Evolutionary conservation across 2,113 vertebrate species (phyloP).

Genomic region (Atrichornis clamosus): DNA sequence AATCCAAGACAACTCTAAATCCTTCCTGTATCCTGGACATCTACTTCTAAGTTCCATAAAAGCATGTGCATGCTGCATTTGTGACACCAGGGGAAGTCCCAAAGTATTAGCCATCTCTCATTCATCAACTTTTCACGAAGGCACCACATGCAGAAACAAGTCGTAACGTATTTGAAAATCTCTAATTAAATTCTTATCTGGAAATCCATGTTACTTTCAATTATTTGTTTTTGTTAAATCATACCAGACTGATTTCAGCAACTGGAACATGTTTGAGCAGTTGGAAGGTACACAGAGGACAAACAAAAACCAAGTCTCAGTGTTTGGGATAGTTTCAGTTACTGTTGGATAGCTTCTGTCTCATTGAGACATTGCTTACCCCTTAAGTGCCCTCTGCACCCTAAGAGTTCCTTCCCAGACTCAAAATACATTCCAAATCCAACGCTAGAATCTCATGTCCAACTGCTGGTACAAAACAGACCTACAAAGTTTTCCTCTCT

Average conservation of each 20-base stretch:
- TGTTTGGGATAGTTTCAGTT: neutral
- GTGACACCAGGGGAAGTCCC: neutral
- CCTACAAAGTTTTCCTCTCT: neutral
- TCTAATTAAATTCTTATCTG: neutral
- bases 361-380: neutral
- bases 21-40: conserved; percentile 32
- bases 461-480: neutral
- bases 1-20: neutral
- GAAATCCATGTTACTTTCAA: neutral
- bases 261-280: neutral
- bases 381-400: neutral
- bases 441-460: neutral
- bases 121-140: neutral
- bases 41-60: neutral
- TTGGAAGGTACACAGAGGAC: neutral
- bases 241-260: neutral
- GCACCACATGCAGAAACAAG: neutral
- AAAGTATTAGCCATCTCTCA: neutral
- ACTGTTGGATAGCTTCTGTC: neutral
- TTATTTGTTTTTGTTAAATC: neutral
- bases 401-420: neutral
- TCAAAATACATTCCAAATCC: neutral
- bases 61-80: neutral
- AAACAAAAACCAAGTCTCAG: neutral
- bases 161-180: neutral